phyloP scores from a whole-genome alignment of 1,140 invertebrate species.

The Aethina tumida region DNA sequence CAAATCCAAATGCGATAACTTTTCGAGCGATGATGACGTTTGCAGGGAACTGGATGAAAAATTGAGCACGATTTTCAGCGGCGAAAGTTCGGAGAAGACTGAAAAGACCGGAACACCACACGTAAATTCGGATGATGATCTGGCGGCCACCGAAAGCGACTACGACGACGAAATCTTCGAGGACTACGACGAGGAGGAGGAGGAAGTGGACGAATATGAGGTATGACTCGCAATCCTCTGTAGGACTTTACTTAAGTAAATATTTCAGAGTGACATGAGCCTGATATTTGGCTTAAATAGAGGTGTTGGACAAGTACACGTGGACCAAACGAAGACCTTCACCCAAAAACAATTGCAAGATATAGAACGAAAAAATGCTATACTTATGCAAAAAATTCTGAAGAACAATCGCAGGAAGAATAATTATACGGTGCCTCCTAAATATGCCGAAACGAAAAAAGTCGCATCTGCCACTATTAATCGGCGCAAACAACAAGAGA shows the following conservation, averaged over 20 bases:
- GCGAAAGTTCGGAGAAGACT: no score
- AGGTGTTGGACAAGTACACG: neutral
- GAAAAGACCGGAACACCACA: no score
- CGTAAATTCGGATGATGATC: no score
- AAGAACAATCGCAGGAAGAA: constrained; percentile 16
- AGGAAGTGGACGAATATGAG: neutral
- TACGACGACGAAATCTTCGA: constrained; percentile 1
- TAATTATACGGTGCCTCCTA: constrained; percentile 12
- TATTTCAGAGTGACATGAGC: neutral
- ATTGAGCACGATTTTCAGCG: no score
- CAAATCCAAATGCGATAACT: no score
- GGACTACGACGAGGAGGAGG: constrained; percentile 5
- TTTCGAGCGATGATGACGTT: no score
- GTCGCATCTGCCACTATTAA: constrained; percentile 20
- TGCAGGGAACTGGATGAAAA: no score
- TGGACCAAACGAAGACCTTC: constrained; percentile 21
- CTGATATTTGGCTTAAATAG: neutral
- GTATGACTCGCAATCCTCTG: constrained; percentile 2
- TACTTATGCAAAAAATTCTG: constrained; percentile 26
- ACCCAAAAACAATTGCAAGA: constrained; percentile 15
- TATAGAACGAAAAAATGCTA: constrained; percentile 24
- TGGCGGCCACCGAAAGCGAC: constrained; percentile 1
- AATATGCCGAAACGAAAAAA: constrained; percentile 8
- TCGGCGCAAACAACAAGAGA: constrained; percentile 22
- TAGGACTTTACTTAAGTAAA: neutral